A percentile compares a stretch with the other conserved stretches of the same genome.
Conservation (phyloP, 2,797 vertebrate species). For the Gymnothorax reevesii region DNA sequence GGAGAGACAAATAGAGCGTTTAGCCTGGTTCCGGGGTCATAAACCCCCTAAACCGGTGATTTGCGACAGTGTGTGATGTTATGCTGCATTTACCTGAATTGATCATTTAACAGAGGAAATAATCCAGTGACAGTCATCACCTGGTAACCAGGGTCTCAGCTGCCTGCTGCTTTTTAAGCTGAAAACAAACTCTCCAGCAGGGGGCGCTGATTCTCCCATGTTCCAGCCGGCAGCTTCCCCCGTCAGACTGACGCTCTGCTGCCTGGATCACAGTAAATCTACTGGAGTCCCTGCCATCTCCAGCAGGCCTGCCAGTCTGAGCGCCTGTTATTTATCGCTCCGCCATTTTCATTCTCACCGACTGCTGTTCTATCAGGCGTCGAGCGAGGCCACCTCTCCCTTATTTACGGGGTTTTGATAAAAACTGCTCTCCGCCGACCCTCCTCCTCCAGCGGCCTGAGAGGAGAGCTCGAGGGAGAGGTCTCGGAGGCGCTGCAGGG, state of each 20-base stretch:
- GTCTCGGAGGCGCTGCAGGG: background rate
- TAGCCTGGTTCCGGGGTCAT: background rate
- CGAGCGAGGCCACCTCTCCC: background rate
- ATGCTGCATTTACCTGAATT: background rate
- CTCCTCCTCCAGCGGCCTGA: background rate
- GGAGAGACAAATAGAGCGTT: no score
- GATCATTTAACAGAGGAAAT: background rate
- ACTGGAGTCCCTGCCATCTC: background rate
- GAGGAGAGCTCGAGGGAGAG: background rate
- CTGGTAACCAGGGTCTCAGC: background rate
- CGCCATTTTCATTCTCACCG: background rate
- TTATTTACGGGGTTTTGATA: background rate
- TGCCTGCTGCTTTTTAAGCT: background rate
- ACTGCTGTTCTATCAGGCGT: background rate
- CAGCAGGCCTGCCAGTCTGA: background rate
- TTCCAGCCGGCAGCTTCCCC: background rate
- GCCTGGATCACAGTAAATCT: background rate
- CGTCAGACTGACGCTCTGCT: background rate
- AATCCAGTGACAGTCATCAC: background rate
- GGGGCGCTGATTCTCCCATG: background rate
- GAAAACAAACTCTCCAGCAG: background rate
- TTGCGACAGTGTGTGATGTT: background rate
- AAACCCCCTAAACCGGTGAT: background rate
- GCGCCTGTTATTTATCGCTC: background rate
- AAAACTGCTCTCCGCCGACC: background rate